Evolutionary conservation across 2,797 vertebrate genomes (phyloP).

Genomic region (Apogon hyalosoma): DNA sequence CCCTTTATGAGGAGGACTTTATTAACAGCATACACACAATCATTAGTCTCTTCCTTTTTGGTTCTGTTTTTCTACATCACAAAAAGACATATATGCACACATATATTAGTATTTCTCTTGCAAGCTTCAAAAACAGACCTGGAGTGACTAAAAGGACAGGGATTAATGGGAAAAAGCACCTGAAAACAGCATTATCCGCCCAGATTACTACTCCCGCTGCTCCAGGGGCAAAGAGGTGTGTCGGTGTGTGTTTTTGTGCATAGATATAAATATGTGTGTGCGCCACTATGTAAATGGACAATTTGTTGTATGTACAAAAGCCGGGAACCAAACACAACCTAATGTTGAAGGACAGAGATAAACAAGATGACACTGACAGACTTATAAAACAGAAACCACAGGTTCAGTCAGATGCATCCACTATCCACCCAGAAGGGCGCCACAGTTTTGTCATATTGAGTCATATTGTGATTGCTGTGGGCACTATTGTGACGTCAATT

Average conservation of each 20-base stretch:
- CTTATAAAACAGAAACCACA: not conserved
- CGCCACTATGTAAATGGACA: constrained; percentile 8
- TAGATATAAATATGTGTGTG: constrained; percentile 23
- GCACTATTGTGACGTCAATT: too few relatives aligned
- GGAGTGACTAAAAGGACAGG: constrained; percentile 57
- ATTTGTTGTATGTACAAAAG: constrained; percentile 16
- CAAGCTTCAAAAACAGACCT: constrained; percentile 64
- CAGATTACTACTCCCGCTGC: constrained; percentile 63
- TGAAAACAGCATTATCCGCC: constrained; percentile 59
- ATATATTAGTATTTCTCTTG: constrained; percentile 50
- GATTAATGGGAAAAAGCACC: constrained; percentile 63
- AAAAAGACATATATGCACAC: constrained; percentile 44
- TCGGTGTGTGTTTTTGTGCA: constrained; percentile 19
- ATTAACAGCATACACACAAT: constrained; percentile 30
- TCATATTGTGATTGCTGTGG: too few relatives aligned
- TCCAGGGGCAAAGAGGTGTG: constrained; percentile 43
- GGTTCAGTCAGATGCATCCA: too few relatives aligned
- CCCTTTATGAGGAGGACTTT: not conserved
- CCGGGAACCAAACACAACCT: constrained; percentile 33
- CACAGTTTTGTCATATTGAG: too few relatives aligned
- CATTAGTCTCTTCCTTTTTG: constrained; percentile 42
- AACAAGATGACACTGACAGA: constrained; percentile 32
- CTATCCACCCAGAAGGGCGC: too few relatives aligned
- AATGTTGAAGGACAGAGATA: constrained; percentile 47
- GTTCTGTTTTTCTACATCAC: constrained; percentile 29